Evolutionary conservation across 2,888 invertebrate genomes (phyloP).

Genomic region (Gari tellinella): DNA sequence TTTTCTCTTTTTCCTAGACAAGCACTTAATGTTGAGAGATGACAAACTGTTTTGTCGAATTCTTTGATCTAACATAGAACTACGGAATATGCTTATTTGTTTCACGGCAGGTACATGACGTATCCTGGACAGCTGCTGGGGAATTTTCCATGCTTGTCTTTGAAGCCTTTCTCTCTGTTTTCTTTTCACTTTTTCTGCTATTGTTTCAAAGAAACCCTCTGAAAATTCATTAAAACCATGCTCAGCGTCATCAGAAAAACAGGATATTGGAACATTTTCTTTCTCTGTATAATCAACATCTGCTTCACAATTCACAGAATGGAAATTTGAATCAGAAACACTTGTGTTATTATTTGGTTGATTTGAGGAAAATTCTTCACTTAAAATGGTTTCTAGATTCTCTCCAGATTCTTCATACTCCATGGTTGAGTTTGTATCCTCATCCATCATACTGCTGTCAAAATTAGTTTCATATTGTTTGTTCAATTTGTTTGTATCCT

Average conservation of each 20-base stretch:
- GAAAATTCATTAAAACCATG: slow-evolving; percentile 6
- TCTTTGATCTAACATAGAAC: slow-evolving; percentile 37
- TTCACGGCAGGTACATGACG: slow-evolving; percentile 18
- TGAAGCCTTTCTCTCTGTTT: slow-evolving; percentile 35
- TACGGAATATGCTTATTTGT: slow-evolving; percentile 42
- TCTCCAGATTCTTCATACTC: slow-evolving; percentile 16
- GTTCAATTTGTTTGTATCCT: not conserved
- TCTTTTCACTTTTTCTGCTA: slow-evolving; percentile 51
- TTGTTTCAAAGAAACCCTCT: slow-evolving; percentile 39
- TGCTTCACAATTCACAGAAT: not conserved
- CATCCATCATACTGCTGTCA: slow-evolving; percentile 5
- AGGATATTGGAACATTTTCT: not conserved
- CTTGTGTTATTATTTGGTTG: not conserved
- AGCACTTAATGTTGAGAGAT: slow-evolving; percentile 1
- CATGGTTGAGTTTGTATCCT: slow-evolving; percentile 23
- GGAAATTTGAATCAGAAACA: too few species aligned
- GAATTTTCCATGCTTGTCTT: slow-evolving; percentile 3
- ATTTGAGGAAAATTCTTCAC: not conserved
- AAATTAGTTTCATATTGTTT: not conserved
- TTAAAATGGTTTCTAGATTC: not conserved
- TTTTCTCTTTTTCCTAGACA: slow-evolving; percentile 17
- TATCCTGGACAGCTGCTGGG: not conserved
- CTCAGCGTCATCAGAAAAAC: not conserved
- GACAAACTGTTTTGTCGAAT: slow-evolving; percentile 13
- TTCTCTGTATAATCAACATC: not conserved